Conservation (phyloP, 1,140 invertebrate genomes). For the Aphelenchoides besseyi region DNA sequence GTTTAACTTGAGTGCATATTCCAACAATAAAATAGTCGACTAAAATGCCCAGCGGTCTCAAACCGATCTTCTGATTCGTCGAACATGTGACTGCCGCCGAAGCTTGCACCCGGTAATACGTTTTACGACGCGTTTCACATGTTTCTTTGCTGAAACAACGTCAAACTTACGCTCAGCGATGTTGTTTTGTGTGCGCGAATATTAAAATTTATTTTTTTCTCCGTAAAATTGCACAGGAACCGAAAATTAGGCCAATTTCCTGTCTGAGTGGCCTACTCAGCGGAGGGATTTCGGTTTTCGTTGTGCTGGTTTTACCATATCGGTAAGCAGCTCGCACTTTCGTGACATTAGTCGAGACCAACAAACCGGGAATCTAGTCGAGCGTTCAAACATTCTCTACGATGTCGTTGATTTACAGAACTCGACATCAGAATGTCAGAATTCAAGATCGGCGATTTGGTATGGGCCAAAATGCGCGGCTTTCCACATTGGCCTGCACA, state of each 20-base stretch:
- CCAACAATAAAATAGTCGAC: too few relatives aligned
- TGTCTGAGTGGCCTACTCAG: conserved; percentile 3
- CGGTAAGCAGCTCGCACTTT: neutral
- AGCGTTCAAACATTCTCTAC: neutral
- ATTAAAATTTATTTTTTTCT: too few relatives aligned
- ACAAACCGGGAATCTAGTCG: neutral
- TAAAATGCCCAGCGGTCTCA: too few relatives aligned
- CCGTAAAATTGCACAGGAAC: too few relatives aligned
- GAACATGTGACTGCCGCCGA: neutral
- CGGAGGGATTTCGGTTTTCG: conserved; percentile 3
- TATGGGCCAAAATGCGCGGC: conserved; percentile 44
- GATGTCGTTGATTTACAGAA: neutral
- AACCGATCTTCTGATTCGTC: neutral
- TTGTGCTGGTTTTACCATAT: conserved; percentile 8
- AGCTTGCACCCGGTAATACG: too few relatives aligned
- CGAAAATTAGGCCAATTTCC: conserved; percentile 1
- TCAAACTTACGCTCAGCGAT: neutral
- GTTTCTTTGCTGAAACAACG: neutral
- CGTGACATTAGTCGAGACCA: neutral
- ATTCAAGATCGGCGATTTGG: conserved; percentile 33
- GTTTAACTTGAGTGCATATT: too few relatives aligned
- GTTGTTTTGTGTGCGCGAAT: neutral
- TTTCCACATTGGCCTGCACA: conserved; percentile 42
- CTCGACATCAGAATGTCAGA: neutral
- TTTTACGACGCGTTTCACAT: neutral